phyloP scores from a whole-genome alignment of 2,797 vertebrate genomes.

The Sebastes nivosus region DNA sequence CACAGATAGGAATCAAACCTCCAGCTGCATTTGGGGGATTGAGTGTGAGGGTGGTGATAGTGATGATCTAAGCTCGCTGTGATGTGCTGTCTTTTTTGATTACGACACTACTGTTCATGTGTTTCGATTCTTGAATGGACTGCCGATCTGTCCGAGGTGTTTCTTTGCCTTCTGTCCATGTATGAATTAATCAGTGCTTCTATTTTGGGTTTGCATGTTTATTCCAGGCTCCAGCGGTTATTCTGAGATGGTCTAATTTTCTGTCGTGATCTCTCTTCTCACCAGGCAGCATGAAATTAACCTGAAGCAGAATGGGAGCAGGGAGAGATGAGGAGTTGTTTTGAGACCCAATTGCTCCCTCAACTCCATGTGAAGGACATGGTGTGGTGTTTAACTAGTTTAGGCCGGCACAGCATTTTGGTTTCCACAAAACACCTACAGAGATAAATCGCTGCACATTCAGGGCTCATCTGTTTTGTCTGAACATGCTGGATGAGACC shows the following conservation, averaged over 20 bases:
- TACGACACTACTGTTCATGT: background rate
- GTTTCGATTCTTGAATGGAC: constrained; percentile 15
- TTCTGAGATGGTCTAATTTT: constrained; percentile 10
- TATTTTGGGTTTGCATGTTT: constrained; percentile 16
- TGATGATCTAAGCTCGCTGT: constrained; percentile 7
- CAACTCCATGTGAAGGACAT: background rate
- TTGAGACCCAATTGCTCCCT: background rate
- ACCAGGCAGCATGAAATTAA: constrained; percentile 13
- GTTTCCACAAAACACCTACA: background rate
- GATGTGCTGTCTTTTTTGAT: constrained; percentile 20
- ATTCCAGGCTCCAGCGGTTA: constrained; percentile 4
- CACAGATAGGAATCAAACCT: constrained; percentile 50
- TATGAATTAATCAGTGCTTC: constrained; percentile 13
- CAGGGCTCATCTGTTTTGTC: background rate
- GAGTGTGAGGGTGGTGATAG: constrained; percentile 26
- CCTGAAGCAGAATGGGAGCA: background rate
- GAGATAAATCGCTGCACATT: constrained; percentile 16
- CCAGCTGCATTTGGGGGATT: constrained; percentile 46
- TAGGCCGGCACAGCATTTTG: background rate
- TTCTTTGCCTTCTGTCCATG: background rate
- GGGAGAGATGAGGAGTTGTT: background rate
- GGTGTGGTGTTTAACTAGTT: background rate
- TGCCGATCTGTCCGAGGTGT: background rate
- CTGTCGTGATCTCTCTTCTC: constrained; percentile 17
- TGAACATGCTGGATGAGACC: background rate